A percentile compares a stretch with the other conserved stretches of the same genome.
Evolutionary conservation across 2,113 vertebrate genomes (phyloP).

Genomic region (Conger conger): DNA sequence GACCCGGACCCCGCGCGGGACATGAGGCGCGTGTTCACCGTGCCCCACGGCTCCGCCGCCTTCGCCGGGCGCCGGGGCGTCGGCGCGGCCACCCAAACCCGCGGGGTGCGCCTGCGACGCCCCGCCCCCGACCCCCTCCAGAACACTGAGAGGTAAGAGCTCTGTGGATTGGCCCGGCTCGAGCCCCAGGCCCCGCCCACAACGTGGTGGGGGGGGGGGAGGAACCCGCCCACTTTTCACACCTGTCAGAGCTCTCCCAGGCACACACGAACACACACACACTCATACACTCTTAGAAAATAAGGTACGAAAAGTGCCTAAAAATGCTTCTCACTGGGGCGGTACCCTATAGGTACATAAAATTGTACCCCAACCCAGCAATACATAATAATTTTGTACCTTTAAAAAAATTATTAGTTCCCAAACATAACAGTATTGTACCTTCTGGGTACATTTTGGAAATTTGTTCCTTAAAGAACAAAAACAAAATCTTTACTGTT

Average conservation of each 20-base stretch:
- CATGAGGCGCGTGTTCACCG: constrained; percentile 52
- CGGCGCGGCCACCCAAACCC: constrained; percentile 54
- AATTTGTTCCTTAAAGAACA: no score
- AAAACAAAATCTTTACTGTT: no score
- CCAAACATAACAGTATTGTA: no score
- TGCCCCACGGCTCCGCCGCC: constrained; percentile 28
- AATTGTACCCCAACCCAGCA: no score
- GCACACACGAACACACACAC: not conserved
- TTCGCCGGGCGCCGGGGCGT: constrained; percentile 38
- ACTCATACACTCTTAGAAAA: no score
- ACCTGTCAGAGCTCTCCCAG: not conserved
- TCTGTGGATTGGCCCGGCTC: constrained; percentile 11
- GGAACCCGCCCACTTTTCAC: not conserved
- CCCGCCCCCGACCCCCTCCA: constrained; percentile 48
- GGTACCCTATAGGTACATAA: no score
- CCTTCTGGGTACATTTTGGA: no score
- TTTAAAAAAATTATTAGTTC: no score
- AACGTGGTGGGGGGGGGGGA: constrained; percentile 3
- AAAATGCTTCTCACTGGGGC: no score
- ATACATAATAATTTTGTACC: no score
- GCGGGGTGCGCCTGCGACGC: constrained; percentile 40
- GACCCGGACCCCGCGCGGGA: constrained; percentile 31
- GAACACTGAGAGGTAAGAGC: constrained; percentile 69
- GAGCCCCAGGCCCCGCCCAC: constrained; percentile 5
- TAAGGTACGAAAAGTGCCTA: no score